Conservation (phyloP, 2,797 vertebrate species). For the Propithecus perrieri region DNA sequence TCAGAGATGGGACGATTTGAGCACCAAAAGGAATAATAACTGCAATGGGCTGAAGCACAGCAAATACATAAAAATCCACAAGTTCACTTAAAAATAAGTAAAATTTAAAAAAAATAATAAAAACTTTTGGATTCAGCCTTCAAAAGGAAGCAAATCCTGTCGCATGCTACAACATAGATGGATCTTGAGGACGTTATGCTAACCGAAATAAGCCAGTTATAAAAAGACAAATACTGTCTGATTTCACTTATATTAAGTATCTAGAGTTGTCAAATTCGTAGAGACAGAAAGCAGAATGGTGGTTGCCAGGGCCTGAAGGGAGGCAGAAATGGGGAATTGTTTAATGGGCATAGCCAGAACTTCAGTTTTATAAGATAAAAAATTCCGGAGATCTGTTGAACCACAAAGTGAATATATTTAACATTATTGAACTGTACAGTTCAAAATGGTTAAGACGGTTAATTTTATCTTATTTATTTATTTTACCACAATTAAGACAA, state of each 20-base stretch:
- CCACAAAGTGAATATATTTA: not conserved
- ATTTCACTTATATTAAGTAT: not conserved
- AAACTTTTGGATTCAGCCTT: not conserved
- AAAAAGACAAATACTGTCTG: not conserved
- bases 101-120: constrained; percentile 2
- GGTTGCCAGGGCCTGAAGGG: not conserved
- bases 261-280: not conserved
- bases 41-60: not conserved
- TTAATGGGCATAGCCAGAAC: not conserved
- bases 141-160: not conserved
- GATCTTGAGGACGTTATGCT: not conserved
- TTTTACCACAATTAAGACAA: not conserved
- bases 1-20: not conserved
- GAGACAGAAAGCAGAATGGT: not conserved
- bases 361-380: not conserved
- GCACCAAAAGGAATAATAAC: not conserved
- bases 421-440: not conserved
- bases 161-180: not conserved
- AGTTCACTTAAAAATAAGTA: not conserved
- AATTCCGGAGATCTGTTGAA: not conserved
- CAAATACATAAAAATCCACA: not conserved
- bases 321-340: not conserved
- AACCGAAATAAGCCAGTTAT: not conserved
- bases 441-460: not conserved
- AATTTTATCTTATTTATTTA: not conserved